Conservation (phyloP, 2,113 vertebrate genomes). For the Microcebus lehilahytsara region DNA sequence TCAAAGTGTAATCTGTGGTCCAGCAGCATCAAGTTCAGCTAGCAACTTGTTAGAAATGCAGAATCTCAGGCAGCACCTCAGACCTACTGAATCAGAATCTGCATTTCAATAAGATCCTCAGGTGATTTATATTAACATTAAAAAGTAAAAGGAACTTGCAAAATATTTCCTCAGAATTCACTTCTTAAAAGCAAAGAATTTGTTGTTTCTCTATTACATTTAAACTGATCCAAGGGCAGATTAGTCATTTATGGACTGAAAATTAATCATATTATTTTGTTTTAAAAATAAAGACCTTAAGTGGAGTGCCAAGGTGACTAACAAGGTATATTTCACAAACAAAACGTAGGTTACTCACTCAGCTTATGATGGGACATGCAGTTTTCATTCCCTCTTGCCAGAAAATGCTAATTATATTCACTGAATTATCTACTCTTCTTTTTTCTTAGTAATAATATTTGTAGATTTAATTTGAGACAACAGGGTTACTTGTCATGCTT, state of each 20-base stretch:
- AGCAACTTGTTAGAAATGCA: constrained; percentile 13
- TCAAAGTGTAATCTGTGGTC: background rate
- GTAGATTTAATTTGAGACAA: constrained; percentile 19
- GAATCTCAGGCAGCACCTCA: background rate
- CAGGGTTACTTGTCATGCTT: background rate
- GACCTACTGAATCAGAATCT: background rate
- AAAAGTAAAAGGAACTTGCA: constrained; percentile 2
- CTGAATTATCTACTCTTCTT: background rate
- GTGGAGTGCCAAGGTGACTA: background rate
- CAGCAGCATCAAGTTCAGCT: background rate
- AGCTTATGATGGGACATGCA: background rate
- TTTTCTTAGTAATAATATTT: background rate
- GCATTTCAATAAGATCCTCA: background rate
- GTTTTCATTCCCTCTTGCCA: background rate
- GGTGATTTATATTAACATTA: constrained; percentile 16
- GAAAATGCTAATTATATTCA: background rate
- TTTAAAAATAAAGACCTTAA: constrained; percentile 30
- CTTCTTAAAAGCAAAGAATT: background rate
- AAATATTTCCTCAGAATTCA: background rate
- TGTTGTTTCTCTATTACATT: constrained; percentile 14
- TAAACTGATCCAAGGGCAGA: background rate
- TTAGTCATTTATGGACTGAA: constrained; percentile 26
- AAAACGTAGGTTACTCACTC: constrained; percentile 29
- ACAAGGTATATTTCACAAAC: background rate
- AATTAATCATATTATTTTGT: background rate